phyloP scores from a whole-genome alignment of 2,888 invertebrate genomes.

The Pegoplata infirma region DNA sequence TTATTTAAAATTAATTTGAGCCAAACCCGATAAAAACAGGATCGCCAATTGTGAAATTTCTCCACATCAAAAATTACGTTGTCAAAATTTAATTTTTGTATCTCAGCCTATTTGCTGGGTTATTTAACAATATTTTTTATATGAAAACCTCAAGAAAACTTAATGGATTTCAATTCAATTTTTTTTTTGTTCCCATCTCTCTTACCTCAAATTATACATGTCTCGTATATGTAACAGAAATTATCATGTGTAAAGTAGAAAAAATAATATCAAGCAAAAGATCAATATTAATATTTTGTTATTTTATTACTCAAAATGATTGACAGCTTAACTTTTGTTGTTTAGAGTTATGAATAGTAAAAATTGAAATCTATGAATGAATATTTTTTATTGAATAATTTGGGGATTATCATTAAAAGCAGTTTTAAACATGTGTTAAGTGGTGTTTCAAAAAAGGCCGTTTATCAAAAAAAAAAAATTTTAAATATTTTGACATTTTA shows the following conservation, averaged over 20 bases:
- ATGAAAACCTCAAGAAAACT: slow-evolving; percentile 57
- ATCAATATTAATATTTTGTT: neutral
- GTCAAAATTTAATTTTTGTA: neutral
- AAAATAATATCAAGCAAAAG: neutral
- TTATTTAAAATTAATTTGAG: no score
- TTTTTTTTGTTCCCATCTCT: neutral
- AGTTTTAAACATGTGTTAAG: neutral
- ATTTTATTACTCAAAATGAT: slow-evolving; percentile 8
- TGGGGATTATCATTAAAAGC: neutral
- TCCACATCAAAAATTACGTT: no score
- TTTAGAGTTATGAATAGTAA: neutral
- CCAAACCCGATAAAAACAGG: no score
- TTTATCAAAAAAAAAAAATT: neutral
- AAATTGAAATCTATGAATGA: neutral
- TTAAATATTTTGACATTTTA: neutral
- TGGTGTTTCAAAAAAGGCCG: neutral
- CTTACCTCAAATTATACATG: slow-evolving; percentile 11
- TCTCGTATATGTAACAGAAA: slow-evolving; percentile 27
- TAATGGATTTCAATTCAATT: slow-evolving; percentile 54
- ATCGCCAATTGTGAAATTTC: no score
- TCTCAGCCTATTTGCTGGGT: no score
- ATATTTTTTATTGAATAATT: neutral
- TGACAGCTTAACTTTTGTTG: slow-evolving; percentile 27
- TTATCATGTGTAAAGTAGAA: slow-evolving; percentile 8
- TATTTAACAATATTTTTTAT: slow-evolving; percentile 1